Base-by-base conservation (phyloP, 2,797 vertebrate genomes). In the Tenualosa thibaudeaui region DNA sequence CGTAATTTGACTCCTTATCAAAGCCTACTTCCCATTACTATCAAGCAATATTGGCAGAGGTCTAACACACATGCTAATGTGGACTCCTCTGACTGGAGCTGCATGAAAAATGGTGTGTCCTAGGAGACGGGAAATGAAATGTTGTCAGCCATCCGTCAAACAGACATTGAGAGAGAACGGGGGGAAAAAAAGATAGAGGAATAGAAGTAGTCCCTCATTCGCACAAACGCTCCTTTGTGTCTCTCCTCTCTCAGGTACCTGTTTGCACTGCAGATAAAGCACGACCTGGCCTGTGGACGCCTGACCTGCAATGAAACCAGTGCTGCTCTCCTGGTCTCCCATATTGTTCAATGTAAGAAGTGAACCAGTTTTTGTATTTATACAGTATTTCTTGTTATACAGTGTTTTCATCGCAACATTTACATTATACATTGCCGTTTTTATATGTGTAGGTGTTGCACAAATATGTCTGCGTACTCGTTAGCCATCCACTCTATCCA, bases 221-320 rank as follows among this genome's bases (percentile, higher is more conserved):
- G 7, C 9, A 31, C 4, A 37, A 68, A 68, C 37, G 13, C 17
- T 78, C 71, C 37, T 58, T 22, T 82, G 31, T 82, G 7, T 37
- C 53, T 9, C 31, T 82, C 1, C 37, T 50, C 75, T 89, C 82
- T 0, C 90, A 99, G 98, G 95, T 99, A 99, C 93, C 93, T 98
- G 90, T 99, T 99, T 89, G 98, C 98, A 49, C 94, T 99, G 90
- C 98, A 99, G 93, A 96, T 98, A 84, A 98, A 97, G 90, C 97
- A 95, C 65, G 98, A 99, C 91, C 91, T 99, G 91, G 96, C 96
- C 81, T 96, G 97, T 58, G 97, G 97, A 86, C 95, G 91, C 68
- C 91, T 99, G 88, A 97, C 96, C 0, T 98, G 97, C 86, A 98
- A 97, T 0, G 97, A 98, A 88, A 97, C 95, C 90, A 98, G 97